phyloP scores from a whole-genome alignment of 2,797 vertebrate genomes.

The Paedocypris micromegethes region DNA sequence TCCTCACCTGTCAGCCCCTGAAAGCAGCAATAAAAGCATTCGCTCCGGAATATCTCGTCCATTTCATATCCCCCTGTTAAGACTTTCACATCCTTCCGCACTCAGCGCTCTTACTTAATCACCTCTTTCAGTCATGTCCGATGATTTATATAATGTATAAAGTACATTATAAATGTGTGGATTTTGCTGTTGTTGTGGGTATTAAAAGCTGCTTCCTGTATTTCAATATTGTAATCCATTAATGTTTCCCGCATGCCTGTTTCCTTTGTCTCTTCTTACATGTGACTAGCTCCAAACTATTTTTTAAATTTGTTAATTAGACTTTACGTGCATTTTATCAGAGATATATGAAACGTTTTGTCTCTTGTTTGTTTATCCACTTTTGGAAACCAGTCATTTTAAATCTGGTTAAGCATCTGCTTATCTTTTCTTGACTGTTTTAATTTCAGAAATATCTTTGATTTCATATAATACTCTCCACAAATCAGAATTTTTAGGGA shows the following conservation, averaged over 20 bases:
- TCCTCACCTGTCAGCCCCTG: slow-evolving; percentile 34
- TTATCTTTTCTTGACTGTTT: too few species aligned
- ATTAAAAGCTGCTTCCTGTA: slow-evolving; percentile 12
- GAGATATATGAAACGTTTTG: too few species aligned
- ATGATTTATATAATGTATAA: too few species aligned
- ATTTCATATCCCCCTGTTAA: slow-evolving; percentile 31
- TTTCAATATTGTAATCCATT: slow-evolving; percentile 16
- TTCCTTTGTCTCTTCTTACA: slow-evolving; percentile 23
- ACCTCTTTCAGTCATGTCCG: slow-evolving; percentile 9
- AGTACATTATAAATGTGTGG: slow-evolving; percentile 25
- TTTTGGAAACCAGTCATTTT: too few species aligned
- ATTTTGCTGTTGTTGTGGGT: slow-evolving; percentile 9
- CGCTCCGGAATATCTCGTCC: slow-evolving; percentile 28
- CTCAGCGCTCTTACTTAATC: slow-evolving; percentile 28
- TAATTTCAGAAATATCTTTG: too few species aligned
- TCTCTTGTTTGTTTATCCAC: too few species aligned
- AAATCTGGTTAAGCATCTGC: too few species aligned
- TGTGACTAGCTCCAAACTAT: slow-evolving; percentile 11
- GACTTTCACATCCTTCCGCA: slow-evolving; percentile 25
- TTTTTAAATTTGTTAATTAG: too few species aligned
- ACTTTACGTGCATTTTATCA: neutral
- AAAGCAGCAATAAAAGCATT: slow-evolving; percentile 36
- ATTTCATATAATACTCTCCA: too few species aligned
- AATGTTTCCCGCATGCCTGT: slow-evolving; percentile 14
- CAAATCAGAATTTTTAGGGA: too few species aligned